Conservation (phyloP, 2,797 vertebrate genomes). For the Paramormyrops hopkinsi region DNA sequence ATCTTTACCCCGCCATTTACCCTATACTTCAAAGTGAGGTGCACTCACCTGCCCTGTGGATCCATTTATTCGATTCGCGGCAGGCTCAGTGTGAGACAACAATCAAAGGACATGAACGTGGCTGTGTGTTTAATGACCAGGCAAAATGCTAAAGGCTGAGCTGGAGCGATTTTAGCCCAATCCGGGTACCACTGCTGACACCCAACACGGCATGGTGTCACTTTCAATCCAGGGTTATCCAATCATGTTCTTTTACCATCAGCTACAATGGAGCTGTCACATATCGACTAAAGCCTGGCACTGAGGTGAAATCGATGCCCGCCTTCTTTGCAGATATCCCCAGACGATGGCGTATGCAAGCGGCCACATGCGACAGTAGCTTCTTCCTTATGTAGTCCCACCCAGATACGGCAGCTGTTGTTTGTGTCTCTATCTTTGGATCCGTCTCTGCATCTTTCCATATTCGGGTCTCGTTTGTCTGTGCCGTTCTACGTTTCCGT, state of each 20-base stretch:
- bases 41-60: neutral
- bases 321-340: neutral
- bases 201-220: neutral
- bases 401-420: neutral
- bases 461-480: neutral
- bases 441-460: neutral
- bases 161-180: neutral
- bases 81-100: constrained; percentile 13
- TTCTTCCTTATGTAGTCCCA: neutral
- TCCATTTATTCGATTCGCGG: constrained; percentile 22
- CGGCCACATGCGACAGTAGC: neutral
- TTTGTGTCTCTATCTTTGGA: neutral
- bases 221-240: constrained; percentile 5
- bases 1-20: constrained; percentile 7
- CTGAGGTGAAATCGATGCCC: neutral
- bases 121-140: constrained; percentile 16
- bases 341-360: neutral
- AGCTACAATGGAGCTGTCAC: neutral
- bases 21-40: neutral
- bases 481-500: neutral
- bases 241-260: neutral
- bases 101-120: neutral
- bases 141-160: neutral
- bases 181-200: neutral
- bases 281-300: neutral